A percentile compares a stretch with the other conserved stretches of the same genome.
phyloP scores from a whole-genome alignment of 2,797 vertebrate genomes.

The Phrynocephalus forsythii region DNA sequence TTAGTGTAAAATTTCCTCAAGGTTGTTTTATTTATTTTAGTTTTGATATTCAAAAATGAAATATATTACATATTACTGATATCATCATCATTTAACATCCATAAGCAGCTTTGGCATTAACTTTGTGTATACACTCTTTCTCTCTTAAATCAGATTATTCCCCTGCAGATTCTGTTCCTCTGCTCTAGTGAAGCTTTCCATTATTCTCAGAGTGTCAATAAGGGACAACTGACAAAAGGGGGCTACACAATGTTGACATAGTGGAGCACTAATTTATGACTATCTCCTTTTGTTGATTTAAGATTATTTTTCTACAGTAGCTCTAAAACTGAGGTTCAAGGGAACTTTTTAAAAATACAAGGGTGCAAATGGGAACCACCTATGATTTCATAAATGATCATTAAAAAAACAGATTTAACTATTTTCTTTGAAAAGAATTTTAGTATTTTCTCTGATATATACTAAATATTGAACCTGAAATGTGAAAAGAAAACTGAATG shows the following conservation, averaged over 20 bases:
- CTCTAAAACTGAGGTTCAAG: not conserved
- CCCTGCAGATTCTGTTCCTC: no score
- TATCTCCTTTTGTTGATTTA: constrained; percentile 56
- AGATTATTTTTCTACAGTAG: constrained; percentile 45
- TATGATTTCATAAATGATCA: no score
- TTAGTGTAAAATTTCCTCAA: not conserved
- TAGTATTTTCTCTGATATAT: no score
- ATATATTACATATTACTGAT: not conserved
- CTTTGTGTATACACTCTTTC: not conserved
- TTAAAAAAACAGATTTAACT: no score
- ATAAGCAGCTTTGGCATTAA: not conserved
- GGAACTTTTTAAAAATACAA: constrained; percentile 29
- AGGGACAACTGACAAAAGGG: constrained; percentile 43
- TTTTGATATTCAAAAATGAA: not conserved
- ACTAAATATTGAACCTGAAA: no score
- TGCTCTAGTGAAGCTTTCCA: not conserved
- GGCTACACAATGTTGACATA: not conserved
- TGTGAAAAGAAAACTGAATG: no score
- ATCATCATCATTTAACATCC: accelerated
- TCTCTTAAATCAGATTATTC: no score
- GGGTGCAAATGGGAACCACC: no score
- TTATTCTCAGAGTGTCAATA: not conserved
- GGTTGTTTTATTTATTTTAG: not conserved
- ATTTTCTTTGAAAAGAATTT: no score
- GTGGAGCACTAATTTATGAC: constrained; percentile 57